Evolutionary conservation across 23 tunicate species (phyloP).

Genomic region (Trididemnum clinides): DNA sequence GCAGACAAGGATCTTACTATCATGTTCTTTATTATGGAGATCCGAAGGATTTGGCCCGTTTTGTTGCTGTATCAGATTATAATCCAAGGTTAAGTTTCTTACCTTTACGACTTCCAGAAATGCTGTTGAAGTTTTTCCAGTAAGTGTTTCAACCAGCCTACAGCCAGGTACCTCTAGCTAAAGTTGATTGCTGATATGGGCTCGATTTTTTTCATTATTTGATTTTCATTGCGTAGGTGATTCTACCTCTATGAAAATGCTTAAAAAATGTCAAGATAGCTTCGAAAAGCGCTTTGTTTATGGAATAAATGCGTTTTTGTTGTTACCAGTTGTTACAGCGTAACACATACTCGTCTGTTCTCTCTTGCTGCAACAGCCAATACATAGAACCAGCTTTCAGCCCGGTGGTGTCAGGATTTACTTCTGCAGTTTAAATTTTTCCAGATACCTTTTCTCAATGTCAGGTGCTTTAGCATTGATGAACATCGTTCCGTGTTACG

Average conservation of each 20-base stretch:
- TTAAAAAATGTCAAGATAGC: too few relatives aligned
- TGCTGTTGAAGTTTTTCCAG: slow-evolving; percentile 75
- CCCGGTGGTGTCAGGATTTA: too few relatives aligned
- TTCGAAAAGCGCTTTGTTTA: too few relatives aligned
- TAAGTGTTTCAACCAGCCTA: slow-evolving; percentile 30
- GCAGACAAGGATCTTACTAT: slow-evolving; percentile 1
- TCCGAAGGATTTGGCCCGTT: slow-evolving; percentile 56
- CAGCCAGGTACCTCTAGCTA: background rate
- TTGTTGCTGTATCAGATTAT: slow-evolving; percentile 63
- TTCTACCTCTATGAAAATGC: too few relatives aligned
- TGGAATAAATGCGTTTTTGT: too few relatives aligned
- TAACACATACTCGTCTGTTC: background rate
- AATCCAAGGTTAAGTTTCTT: slow-evolving; percentile 45
- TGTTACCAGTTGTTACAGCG: background rate
- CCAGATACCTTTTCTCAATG: slow-evolving; percentile 84
- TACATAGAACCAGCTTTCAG: too few relatives aligned
- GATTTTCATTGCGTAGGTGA: too few relatives aligned
- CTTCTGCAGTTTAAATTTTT: background rate
- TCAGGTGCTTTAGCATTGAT: slow-evolving; percentile 84
- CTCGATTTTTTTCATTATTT: too few relatives aligned
- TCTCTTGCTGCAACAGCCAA: background rate
- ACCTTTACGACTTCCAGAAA: slow-evolving; percentile 53
- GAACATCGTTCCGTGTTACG: slow-evolving; percentile 89
- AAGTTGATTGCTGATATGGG: too few relatives aligned
- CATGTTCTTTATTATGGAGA: slow-evolving; percentile 73